Evolutionary conservation across 2,113 vertebrate genomes (phyloP).

Genomic region (Protobothrops flavoviridis): DNA sequence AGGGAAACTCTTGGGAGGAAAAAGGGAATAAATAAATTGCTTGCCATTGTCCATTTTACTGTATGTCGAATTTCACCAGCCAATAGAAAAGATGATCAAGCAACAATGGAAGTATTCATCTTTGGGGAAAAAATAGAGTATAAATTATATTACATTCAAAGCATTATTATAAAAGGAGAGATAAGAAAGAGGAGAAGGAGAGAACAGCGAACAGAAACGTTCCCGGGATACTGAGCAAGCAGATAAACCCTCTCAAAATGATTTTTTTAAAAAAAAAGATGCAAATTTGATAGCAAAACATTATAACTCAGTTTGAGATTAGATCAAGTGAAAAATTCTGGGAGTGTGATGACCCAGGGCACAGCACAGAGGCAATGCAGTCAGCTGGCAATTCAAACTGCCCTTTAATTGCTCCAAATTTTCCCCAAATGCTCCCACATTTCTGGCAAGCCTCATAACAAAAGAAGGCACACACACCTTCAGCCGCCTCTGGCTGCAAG

Average conservation of each 20-base stretch:
- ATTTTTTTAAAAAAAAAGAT: constrained; percentile 53
- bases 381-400: too few relatives aligned
- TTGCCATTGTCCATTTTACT: constrained; percentile 47
- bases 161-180: constrained; percentile 54
- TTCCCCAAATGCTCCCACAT: too few relatives aligned
- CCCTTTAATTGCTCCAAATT: too few relatives aligned
- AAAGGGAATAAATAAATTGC: constrained; percentile 43
- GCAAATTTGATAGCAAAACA: constrained; percentile 64
- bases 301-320: constrained; percentile 62
- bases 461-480: too few relatives aligned
- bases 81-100: constrained; percentile 58
- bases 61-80: constrained; percentile 57
- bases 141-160: constrained; percentile 53
- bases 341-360: not conserved
- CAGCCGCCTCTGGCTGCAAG: too few relatives aligned
- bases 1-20: not conserved
- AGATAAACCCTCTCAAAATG: constrained; percentile 70
- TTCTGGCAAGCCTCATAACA: too few relatives aligned
- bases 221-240: constrained; percentile 65
- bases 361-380: too few relatives aligned
- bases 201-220: constrained; percentile 58
- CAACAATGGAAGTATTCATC: constrained; percentile 50
- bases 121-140: constrained; percentile 59
- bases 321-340: constrained; percentile 47
- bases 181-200: constrained; percentile 17